phyloP scores from a whole-genome alignment of 1,140 invertebrate species.

The Planococcus citri region DNA sequence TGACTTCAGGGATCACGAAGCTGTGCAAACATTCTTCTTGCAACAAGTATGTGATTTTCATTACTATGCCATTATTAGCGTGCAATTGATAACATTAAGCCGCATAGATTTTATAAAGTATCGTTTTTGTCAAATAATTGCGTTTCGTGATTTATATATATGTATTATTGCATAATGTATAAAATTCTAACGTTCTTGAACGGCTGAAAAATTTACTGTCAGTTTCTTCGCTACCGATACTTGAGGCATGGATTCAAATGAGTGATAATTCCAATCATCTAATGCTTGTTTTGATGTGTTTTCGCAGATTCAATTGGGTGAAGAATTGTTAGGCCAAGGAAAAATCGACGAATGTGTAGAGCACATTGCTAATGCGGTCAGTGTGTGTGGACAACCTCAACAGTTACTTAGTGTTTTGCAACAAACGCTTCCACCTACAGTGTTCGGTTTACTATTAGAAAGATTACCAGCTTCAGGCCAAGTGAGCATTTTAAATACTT shows the following conservation, averaged over 20 bases:
- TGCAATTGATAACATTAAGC: no score
- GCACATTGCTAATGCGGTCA: slow-evolving; percentile 85
- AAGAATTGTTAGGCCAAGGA: slow-evolving; percentile 72
- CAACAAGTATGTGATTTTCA: slow-evolving; percentile 27
- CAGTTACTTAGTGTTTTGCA: slow-evolving; percentile 84
- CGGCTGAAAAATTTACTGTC: no score
- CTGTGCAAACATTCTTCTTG: slow-evolving; percentile 51
- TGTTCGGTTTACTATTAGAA: slow-evolving; percentile 76
- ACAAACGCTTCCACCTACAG: slow-evolving; percentile 81
- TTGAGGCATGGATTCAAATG: no score
- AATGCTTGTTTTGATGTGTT: slow-evolving; percentile 19
- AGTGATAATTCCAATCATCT: no score
- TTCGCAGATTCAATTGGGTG: slow-evolving; percentile 65
- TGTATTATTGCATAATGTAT: no score
- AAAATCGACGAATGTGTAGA: slow-evolving; percentile 83
- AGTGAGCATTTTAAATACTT: background rate
- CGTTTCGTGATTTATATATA: no score
- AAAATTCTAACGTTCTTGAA: no score
- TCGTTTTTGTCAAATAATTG: no score
- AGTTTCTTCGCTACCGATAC: no score
- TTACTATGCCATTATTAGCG: background rate
- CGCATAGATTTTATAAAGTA: background rate
- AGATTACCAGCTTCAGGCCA: slow-evolving; percentile 46
- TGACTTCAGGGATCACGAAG: slow-evolving; percentile 80
- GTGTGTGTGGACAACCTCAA: slow-evolving; percentile 89